Conservation (phyloP, 1,140 invertebrate species). For the Lepeophtheirus salmonis region DNA sequence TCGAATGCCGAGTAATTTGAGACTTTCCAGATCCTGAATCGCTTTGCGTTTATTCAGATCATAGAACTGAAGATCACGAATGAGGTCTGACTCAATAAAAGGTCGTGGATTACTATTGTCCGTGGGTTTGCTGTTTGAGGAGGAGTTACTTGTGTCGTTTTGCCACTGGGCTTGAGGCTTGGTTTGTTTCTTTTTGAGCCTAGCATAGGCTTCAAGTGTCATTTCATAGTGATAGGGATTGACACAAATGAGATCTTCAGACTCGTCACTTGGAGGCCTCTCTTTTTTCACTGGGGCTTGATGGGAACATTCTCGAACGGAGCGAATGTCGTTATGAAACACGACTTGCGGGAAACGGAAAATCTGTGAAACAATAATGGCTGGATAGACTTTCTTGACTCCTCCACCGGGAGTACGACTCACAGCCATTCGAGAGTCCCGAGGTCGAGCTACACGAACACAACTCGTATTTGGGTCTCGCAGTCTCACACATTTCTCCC, state of each 20-base stretch:
- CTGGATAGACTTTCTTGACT: conserved; percentile 9
- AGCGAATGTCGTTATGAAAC: conserved; percentile 12
- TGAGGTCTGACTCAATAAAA: not conserved
- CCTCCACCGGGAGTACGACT: not conserved
- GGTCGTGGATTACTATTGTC: not conserved
- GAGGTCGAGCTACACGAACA: conserved; percentile 1
- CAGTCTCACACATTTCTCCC: not conserved
- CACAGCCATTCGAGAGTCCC: conserved; percentile 2
- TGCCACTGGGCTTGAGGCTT: not conserved
- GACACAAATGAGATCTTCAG: conserved; percentile 10
- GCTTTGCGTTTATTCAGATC: not conserved
- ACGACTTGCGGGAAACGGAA: conserved; percentile 8
- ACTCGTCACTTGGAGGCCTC: not conserved
- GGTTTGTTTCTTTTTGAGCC: not conserved
- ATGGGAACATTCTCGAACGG: not conserved
- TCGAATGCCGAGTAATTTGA: not conserved
- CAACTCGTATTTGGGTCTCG: not conserved
- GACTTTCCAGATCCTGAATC: not conserved
- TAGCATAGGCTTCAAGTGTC: not conserved
- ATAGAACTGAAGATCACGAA: not conserved
- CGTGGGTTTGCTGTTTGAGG: not conserved
- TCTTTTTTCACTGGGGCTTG: not conserved
- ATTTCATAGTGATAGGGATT: conserved; percentile 13
- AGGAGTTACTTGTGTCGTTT: not conserved
- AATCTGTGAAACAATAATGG: conserved; percentile 1